Evolutionary conservation across 2,797 vertebrate species (phyloP).

Genomic region (Amphiprion clarkii): DNA sequence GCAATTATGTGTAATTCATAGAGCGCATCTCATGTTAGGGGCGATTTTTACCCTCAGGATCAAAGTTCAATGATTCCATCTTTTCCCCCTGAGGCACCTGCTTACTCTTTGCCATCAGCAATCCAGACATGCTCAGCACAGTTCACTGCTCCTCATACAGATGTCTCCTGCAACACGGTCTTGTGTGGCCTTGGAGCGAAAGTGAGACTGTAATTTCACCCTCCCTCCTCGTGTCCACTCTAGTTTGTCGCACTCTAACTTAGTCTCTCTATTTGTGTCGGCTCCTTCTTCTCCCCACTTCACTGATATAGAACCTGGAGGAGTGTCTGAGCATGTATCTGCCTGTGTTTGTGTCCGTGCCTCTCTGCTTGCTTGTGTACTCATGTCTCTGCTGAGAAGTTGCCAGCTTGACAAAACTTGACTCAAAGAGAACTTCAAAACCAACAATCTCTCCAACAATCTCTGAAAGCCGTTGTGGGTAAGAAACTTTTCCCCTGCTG

Average conservation of each 20-base stretch:
- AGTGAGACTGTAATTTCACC: constrained; percentile 40
- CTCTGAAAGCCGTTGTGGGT: constrained; percentile 54
- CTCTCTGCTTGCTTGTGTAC: constrained; percentile 21
- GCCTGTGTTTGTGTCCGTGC: constrained; percentile 8
- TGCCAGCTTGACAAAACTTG: constrained; percentile 57
- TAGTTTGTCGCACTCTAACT: constrained; percentile 30
- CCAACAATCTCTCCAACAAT: constrained; percentile 37
- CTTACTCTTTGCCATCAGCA: constrained; percentile 53
- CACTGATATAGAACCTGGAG: constrained; percentile 20
- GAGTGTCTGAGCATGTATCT: constrained; percentile 16
- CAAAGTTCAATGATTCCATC: constrained; percentile 57
- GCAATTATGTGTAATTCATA: too few species aligned
- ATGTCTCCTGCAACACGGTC: constrained; percentile 29
- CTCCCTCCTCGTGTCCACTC: constrained; percentile 13
- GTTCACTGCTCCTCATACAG: constrained; percentile 35
- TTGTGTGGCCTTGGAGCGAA: constrained; percentile 40
- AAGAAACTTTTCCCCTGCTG: constrained; percentile 38
- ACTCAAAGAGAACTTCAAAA: constrained; percentile 65
- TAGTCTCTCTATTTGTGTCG: constrained; percentile 37
- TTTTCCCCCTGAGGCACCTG: constrained; percentile 34
- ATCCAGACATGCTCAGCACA: constrained; percentile 35
- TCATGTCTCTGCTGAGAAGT: constrained; percentile 34
- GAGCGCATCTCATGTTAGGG: too few species aligned
- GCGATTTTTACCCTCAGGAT: constrained; percentile 22
- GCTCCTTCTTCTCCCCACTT: constrained; percentile 32